Evolutionary conservation across 2,113 vertebrate genomes (phyloP).

Genomic region (Podilymbus podiceps): DNA sequence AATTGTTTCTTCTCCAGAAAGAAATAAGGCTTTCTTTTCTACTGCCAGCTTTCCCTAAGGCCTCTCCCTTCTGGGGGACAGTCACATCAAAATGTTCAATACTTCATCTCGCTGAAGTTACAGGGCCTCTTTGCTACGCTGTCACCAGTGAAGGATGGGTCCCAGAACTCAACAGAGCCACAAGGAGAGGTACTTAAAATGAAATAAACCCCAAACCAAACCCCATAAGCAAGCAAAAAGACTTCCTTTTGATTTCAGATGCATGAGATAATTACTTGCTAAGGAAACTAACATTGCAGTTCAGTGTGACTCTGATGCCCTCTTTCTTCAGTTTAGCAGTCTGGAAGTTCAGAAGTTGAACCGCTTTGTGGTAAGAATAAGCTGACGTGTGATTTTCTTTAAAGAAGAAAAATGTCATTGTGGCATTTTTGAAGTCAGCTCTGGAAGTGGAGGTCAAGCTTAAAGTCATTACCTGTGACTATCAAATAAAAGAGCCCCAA

Average conservation of each 20-base stretch:
- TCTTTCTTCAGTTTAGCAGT: background rate
- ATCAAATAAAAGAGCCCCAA: background rate
- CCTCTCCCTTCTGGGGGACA: background rate
- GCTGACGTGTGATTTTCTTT: background rate
- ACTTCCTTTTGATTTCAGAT: constrained; percentile 23
- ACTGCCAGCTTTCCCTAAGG: background rate
- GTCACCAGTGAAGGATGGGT: background rate
- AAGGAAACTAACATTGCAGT: background rate
- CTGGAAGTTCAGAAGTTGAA: constrained; percentile 18
- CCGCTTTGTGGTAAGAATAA: background rate
- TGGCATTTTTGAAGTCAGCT: background rate
- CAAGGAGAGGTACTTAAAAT: background rate
- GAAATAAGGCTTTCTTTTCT: background rate
- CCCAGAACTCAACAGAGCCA: background rate
- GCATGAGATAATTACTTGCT: background rate
- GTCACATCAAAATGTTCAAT: background rate
- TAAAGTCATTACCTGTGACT: background rate
- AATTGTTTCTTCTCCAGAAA: background rate
- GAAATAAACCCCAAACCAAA: background rate
- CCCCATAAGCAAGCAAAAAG: background rate
- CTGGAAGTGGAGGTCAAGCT: background rate
- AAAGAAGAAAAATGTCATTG: background rate
- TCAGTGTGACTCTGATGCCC: background rate
- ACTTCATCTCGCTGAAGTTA: background rate
- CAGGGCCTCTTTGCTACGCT: background rate